Conservation (phyloP, 1,140 invertebrate genomes). For the Cyclargus thomasi region DNA sequence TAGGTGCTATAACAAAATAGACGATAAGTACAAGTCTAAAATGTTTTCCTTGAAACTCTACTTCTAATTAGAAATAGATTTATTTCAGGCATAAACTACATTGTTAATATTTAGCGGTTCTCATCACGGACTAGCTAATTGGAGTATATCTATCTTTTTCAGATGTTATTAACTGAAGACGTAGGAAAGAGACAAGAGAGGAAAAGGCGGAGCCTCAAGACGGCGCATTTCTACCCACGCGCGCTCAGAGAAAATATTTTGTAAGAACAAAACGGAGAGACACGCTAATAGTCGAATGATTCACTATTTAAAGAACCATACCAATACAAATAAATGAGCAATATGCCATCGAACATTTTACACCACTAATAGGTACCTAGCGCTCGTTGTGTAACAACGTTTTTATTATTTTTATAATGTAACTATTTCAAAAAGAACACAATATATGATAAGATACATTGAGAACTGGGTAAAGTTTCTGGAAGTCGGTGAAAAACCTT, state of each 20-base stretch:
- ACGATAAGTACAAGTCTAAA: background rate
- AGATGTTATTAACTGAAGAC: background rate
- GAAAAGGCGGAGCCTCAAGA: conserved; percentile 39
- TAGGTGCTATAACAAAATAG: background rate
- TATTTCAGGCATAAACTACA: background rate
- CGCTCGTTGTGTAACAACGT: background rate
- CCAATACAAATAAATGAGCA: background rate
- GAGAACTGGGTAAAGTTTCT: no score
- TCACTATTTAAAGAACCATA: conserved; percentile 16
- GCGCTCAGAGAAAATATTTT: conserved; percentile 15
- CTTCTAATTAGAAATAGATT: conserved; percentile 8
- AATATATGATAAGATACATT: no score
- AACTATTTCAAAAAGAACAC: conserved; percentile 16
- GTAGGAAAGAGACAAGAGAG: conserved; percentile 25
- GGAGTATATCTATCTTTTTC: conserved; percentile 32
- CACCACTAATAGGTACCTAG: background rate
- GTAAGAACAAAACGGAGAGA: conserved; percentile 8
- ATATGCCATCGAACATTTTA: conserved; percentile 7
- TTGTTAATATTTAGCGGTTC: conserved; percentile 2
- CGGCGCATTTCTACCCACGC: conserved; percentile 34
- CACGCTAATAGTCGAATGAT: conserved; percentile 18
- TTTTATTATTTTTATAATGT: background rate
- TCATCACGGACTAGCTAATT: conserved; percentile 16
- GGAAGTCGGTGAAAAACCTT: no score
- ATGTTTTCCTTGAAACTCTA: conserved; percentile 2